Base-by-base conservation (phyloP, 64 coral and sea anemone species). In the Anthopleura sola region DNA sequence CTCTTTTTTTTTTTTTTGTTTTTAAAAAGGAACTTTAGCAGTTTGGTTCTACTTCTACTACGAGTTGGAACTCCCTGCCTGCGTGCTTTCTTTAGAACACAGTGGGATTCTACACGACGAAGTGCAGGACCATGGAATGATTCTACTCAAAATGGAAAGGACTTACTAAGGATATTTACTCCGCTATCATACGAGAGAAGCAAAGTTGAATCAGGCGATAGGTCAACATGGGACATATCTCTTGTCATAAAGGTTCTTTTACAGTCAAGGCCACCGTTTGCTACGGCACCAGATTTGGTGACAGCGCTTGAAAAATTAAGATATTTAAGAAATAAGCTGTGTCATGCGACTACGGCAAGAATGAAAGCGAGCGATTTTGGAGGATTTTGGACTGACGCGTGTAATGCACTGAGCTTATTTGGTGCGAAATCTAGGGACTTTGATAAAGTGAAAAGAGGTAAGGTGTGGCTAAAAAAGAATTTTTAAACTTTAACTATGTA, bases 371-470 rank as follows among this genome's bases (percentile, higher is more conserved):
- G 7, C 17, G 74, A 37, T 34, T 77, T 77, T 77, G 31, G 11
- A 16, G 29, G 37, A 37, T 39, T 77, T 12, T 37, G 37, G 37
- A 77, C 32, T 20, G 74, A 39, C 23, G 74, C 37, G 31, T 77
- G 74, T 77, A 77, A 77, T 0, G 34, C 37, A 38, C 10, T 77
- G 17, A 77, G 5, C 9, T 39, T 37, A 37, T 34, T 77, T 37
- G 74, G 74, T 36, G 74, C n/a, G 16, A 77, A 34, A 77, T 77
- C 74, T 37, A 77, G 37, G 29, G 74, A 77, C 34, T 77, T 77
- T 37, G 37, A 77, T 3, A 77, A 77, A 19, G 74, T 77, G 32
- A 37, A 77, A 34, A 77, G 17, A 77, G 74, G 74, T 77, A 77
- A 56, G 54, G 40, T 44, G 40, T 53, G 50, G 50, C 50, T 53